These are phyloP conservation scores for Hofmannophila pseudospretella DNA, from an alignment of 2,888 invertebrate species.

Conservation along the genomic window DNA sequence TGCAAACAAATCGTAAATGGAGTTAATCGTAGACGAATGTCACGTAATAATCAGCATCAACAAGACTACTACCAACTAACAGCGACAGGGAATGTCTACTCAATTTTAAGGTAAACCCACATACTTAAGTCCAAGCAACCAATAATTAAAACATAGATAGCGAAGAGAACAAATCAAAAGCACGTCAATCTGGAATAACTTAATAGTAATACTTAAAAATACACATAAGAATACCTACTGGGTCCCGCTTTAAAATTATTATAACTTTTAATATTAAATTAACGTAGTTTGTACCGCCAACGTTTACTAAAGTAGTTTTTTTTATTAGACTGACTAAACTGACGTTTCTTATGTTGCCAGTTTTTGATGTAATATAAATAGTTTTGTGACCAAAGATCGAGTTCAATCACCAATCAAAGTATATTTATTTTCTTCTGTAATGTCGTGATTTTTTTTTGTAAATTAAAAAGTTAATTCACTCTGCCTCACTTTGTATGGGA, in stretches of 20 bases:
- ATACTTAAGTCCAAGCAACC: constrained; percentile 24
- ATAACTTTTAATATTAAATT: constrained; percentile 42
- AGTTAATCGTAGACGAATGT: neutral
- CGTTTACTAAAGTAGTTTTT: no score
- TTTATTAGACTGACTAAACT: no score
- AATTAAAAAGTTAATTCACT: no score
- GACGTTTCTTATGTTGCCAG: no score
- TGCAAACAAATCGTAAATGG: constrained; percentile 22
- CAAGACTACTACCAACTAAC: constrained; percentile 11
- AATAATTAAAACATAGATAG: constrained; percentile 10
- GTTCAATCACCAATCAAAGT: no score
- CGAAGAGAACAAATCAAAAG: constrained; percentile 48
- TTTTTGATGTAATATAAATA: no score
- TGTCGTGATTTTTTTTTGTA: no score
- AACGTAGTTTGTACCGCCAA: constrained; percentile 62
- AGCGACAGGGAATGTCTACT: constrained; percentile 49
- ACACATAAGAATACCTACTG: constrained; percentile 62
- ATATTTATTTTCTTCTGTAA: no score
- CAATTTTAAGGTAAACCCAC: constrained; percentile 28
- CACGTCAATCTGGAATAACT: constrained; percentile 68
- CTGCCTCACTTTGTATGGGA: no score
- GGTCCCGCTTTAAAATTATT: constrained; percentile 64
- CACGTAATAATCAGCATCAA: constrained; percentile 8
- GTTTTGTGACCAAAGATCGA: no score
- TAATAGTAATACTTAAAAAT: constrained; percentile 68